Evolutionary conservation across 1,140 invertebrate species (phyloP), one percentile per base, ranked within the genome.

Genomic region (Drosophila pseudoobscura): DNA sequence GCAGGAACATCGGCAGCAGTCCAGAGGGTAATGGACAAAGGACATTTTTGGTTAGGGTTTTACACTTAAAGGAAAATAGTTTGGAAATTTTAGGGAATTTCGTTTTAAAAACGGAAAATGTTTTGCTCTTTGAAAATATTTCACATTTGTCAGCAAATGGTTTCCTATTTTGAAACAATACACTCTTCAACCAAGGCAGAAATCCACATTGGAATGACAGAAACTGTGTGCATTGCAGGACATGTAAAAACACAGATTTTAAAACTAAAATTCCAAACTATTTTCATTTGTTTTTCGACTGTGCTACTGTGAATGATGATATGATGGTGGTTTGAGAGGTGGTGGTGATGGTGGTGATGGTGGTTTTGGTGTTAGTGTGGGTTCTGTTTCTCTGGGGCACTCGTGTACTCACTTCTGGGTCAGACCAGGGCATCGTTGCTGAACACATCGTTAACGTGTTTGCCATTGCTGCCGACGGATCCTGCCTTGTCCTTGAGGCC

Each of bases 401-500:
- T 91, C 57, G 74, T 46, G 72, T 83, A 91, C 84, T 91, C 55
- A 91, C 90, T 91, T 80, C 74, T 69, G 65, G 90, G 90, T 91
- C 90, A 91, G 90, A 91, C 90, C 68, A 84, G 45, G 43, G 83
- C 80, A 72, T 91, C 88, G 56, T 91, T 90, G 78, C 89, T 91
- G 68, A 76, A 84, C 51, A 91, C 90, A 72, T 91, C 90, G 74
- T 91, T 91, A 62, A 90, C 89, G 75, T 91, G 90, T 65, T 91
- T 91, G 65, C 83, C 90, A 49, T 65, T 79, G 63, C 68, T 62
- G 61, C 53, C 71, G 55, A 64, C 66, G 54, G 65, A 60, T 59
- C 60, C 50, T 58, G 72, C 54, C 52, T 91, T 80, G 53, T 88
- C 89, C 70, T 91, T 91, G 52, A 90, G 66, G 55, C 89, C 85